phyloP scores from a whole-genome alignment of 2,113 vertebrate species.

The Theristicus caerulescens region DNA sequence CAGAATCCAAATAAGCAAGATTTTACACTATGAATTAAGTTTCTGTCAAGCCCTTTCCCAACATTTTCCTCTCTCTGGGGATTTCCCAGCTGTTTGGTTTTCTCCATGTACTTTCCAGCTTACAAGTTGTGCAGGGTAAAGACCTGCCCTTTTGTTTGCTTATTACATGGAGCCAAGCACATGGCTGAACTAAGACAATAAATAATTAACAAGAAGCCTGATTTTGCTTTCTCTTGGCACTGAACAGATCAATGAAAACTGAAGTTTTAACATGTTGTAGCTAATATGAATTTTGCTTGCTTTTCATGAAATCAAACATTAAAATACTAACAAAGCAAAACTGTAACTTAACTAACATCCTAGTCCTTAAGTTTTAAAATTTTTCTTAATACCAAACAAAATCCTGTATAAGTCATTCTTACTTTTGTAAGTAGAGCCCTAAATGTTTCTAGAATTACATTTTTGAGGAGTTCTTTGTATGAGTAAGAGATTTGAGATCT shows the following conservation, averaged over 20 bases:
- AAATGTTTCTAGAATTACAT: neutral
- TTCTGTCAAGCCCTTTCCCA: neutral
- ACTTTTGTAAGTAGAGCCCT: neutral
- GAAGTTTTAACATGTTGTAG: neutral
- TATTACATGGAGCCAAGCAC: neutral
- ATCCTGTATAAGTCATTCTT: neutral
- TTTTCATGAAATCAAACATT: neutral
- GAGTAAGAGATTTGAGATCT: neutral
- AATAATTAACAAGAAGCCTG: neutral
- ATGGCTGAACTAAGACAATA: neutral
- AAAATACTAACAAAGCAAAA: neutral
- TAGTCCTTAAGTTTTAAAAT: neutral
- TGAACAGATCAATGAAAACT: neutral
- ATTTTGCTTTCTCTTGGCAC: neutral
- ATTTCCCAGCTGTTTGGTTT: slow-evolving; percentile 11
- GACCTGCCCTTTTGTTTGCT: neutral
- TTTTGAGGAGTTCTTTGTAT: neutral
- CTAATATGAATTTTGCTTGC: neutral
- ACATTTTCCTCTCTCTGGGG: neutral
- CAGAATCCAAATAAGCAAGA: neutral
- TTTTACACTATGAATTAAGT: neutral
- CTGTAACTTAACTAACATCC: neutral
- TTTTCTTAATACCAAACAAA: neutral
- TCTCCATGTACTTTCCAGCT: neutral
- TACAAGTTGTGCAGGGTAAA: neutral